Evolutionary conservation across 2,113 vertebrate genomes (phyloP), one percentile per base, ranked within the genome.

Genomic region (Polyodon spathula): DNA sequence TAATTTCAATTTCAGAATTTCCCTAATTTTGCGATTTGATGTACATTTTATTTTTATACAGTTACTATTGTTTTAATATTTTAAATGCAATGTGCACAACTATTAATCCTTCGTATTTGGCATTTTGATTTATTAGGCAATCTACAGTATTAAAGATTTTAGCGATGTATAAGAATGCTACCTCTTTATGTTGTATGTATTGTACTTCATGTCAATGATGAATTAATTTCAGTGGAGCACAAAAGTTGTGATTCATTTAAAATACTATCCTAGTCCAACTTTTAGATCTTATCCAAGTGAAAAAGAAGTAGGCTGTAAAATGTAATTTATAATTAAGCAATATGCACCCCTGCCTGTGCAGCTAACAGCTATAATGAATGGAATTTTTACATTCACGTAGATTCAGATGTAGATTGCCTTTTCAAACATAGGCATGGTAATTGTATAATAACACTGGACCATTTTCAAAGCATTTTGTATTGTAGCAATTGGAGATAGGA

Each of bases 91-190:
- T 54, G 8, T 6, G 11, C 53, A 27, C 37, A 37, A 44, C 64
- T 66, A n/a, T n/a, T n/a, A n/a, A n/a, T 75, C 71, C 74, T 84
- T 87, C 76, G 87, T 83, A 86, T 83, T 70, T 91, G 89, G 82
- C 89, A 87, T 88, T 92, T 94, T 94, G 92, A 94, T 96, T 92
- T 95, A 93, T 96, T 92, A 88, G 87, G 76, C 87, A 93, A 90
- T 92, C 77, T 86, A 75, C 76, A 81, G 71, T 81, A 83, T 90
- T 88, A 85, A 88, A 90, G 81, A 84, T 84, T 86, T 88, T 66
- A 70, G 70, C 76, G n/a, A n/a, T n/a, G n/a, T n/a, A 73, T 61
- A 64, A 81, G 75, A 65, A 67, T 76, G 81, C 70, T 74, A 77
- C 78, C 59, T 52, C 84, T 88, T 82, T 86, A 80, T 86, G 90